These are phyloP conservation scores for Agriotes lineatus DNA, from an alignment of 2,888 invertebrate species.

Conservation along the genomic window DNA sequence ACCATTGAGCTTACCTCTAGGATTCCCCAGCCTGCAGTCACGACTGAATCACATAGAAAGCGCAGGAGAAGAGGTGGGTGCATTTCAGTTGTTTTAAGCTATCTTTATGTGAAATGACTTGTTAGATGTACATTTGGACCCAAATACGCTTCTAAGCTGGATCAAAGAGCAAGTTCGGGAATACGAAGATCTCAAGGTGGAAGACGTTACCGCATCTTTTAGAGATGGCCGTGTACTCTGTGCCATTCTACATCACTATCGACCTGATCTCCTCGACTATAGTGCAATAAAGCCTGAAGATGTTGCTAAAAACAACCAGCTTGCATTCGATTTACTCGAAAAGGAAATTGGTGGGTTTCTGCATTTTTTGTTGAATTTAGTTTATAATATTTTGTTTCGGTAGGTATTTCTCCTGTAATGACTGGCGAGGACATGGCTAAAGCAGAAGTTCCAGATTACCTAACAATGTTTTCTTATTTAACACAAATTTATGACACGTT, in stretches of 20 bases:
- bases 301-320: slow-evolving; percentile 78
- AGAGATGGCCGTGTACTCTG: slow-evolving; percentile 76
- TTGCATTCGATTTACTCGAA: slow-evolving; percentile 89
- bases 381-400: slow-evolving; percentile 35
- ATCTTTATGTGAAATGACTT: no score
- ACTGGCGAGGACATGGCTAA: slow-evolving; percentile 82
- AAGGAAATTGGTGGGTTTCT: slow-evolving; percentile 83
- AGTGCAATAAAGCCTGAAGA: slow-evolving; percentile 75
- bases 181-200: slow-evolving; percentile 72
- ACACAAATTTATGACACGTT: slow-evolving; percentile 91
- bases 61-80: slow-evolving; percentile 73
- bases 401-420: slow-evolving; percentile 77
- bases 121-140: slow-evolving; percentile 77
- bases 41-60: slow-evolving; percentile 69
- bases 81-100: not conserved
- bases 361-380: slow-evolving; percentile 6
- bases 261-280: slow-evolving; percentile 90
- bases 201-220: slow-evolving; percentile 79
- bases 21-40: slow-evolving; percentile 22
- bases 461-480: slow-evolving; percentile 85
- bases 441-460: slow-evolving; percentile 78
- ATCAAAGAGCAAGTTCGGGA: slow-evolving; percentile 78
- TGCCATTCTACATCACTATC: slow-evolving; percentile 85
- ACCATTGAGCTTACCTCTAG: slow-evolving; percentile 70
- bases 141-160: slow-evolving; percentile 83